Conservation (phyloP, 2,113 vertebrate species). For the Gallinago undulata region DNA sequence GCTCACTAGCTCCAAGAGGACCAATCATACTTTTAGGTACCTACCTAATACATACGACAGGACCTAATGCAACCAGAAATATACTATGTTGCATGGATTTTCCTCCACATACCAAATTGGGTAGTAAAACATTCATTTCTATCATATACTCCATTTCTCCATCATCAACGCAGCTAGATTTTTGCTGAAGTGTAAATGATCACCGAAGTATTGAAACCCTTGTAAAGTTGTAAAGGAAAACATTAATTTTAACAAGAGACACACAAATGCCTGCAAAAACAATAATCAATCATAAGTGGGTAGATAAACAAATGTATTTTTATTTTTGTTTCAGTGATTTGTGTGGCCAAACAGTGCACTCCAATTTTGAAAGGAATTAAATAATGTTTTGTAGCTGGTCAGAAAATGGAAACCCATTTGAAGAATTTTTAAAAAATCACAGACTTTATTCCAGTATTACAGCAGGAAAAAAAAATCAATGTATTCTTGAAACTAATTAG, state of each 20-base stretch:
- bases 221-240: neutral
- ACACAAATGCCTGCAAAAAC: neutral
- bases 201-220: neutral
- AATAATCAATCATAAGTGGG: neutral
- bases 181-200: neutral
- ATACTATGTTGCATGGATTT: neutral
- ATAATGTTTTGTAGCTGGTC: neutral
- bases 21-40: neutral
- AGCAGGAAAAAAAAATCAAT: neutral
- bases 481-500: neutral
- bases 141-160: neutral
- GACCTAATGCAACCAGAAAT: neutral
- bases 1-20: neutral
- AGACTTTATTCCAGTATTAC: neutral
- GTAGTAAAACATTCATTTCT: neutral
- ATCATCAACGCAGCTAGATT: neutral
- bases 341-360: neutral
- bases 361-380: neutral
- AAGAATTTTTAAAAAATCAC: neutral
- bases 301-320: neutral
- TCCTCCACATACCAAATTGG: neutral
- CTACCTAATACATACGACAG: neutral
- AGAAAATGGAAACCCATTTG: neutral
- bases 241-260: neutral
- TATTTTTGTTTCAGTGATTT: neutral